phyloP scores from a whole-genome alignment of 2,888 invertebrate genomes.

The Stenotaenia linearis region DNA sequence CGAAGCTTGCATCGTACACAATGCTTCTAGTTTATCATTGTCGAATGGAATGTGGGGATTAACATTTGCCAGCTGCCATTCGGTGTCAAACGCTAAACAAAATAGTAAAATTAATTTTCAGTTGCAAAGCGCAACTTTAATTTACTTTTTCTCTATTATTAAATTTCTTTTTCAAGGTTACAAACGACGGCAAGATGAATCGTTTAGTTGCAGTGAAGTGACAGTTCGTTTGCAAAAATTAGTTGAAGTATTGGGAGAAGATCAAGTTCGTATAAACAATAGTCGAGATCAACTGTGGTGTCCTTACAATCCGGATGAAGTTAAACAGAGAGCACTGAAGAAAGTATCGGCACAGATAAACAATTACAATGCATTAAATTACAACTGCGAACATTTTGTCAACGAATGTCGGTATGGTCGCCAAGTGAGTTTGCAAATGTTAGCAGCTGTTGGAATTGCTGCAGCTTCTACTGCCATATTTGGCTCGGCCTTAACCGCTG shows the following conservation, averaged over 20 bases:
- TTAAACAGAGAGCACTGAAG: neutral
- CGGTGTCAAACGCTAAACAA: neutral
- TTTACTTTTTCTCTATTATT: too few relatives aligned
- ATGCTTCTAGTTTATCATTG: slow-evolving; percentile 3
- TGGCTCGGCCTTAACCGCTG: neutral
- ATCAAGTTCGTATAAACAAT: neutral
- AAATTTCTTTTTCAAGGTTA: neutral
- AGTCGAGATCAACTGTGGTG: neutral
- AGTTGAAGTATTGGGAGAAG: neutral
- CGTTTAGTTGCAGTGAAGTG: neutral
- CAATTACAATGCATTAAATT: slow-evolving; percentile 1
- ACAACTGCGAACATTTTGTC: slow-evolving; percentile 11
- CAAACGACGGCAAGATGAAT: neutral
- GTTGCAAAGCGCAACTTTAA: too few relatives aligned
- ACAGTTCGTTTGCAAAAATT: neutral
- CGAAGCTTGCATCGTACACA: neutral
- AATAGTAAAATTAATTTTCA: too few relatives aligned
- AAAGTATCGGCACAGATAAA: neutral
- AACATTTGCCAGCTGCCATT: neutral
- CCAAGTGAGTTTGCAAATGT: neutral
- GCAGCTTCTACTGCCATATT: neutral
- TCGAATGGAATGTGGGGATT: neutral
- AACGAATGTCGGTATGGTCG: slow-evolving; percentile 14
- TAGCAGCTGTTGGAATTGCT: neutral
- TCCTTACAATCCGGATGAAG: neutral